Evolutionary conservation across 2,113 vertebrate species (phyloP).

Genomic region (Anthoscopus minutus): DNA sequence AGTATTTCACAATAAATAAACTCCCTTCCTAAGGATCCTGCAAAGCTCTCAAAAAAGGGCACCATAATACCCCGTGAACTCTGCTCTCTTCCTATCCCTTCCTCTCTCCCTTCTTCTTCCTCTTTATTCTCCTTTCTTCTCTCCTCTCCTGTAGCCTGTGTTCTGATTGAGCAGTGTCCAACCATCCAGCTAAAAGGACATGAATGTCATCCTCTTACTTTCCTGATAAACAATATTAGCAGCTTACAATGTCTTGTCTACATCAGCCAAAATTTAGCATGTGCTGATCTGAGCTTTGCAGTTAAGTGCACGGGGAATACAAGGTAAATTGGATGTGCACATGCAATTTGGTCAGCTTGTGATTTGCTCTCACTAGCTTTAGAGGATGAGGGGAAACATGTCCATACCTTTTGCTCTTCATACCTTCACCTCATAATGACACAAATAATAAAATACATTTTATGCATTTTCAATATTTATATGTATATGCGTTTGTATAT

Average conservation of each 20-base stretch:
- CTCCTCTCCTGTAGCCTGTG: not conserved
- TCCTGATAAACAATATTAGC: not conserved
- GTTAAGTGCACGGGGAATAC: not conserved
- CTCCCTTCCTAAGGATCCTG: not conserved
- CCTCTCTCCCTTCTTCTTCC: not conserved
- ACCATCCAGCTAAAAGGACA: not conserved
- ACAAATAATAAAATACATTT: not conserved
- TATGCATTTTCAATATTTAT: not conserved
- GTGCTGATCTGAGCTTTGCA: not conserved
- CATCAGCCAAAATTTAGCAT: not conserved
- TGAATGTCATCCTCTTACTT: not conserved
- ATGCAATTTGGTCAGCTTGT: not conserved
- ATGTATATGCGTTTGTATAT: not conserved
- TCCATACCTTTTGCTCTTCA: not conserved
- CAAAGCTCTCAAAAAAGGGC: not conserved
- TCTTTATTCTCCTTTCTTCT: not conserved
- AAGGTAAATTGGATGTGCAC: not conserved
- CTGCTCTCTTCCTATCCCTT: not conserved
- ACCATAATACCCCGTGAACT: not conserved
- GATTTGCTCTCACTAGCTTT: not conserved
- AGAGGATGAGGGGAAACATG: not conserved
- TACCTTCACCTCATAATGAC: not conserved
- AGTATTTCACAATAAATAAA: not conserved
- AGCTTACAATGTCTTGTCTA: not conserved
- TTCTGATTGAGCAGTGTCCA: not conserved